These are phyloP conservation scores for Lasiurus borealis DNA, from an alignment of 2,113 vertebrate genomes.

Conservation along the genomic window DNA sequence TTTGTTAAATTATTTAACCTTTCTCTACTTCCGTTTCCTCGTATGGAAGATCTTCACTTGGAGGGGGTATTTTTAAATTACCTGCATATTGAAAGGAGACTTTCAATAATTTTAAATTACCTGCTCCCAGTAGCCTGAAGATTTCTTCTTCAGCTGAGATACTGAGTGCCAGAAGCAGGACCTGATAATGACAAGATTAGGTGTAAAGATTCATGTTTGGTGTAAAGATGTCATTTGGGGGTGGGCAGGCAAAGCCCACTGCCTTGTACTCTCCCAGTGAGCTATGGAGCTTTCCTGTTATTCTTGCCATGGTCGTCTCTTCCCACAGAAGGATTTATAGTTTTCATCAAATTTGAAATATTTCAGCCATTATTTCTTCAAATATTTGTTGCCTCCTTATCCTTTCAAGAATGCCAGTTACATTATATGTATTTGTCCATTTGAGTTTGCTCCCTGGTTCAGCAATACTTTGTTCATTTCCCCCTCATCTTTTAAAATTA, in stretches of 20 bases:
- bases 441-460: background rate
- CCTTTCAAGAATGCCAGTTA: background rate
- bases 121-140: conserved; percentile 94
- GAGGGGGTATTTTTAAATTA: conserved; percentile 93
- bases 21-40: background rate
- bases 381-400: background rate
- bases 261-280: conserved; percentile 93
- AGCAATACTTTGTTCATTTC: conserved; percentile 4
- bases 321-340: background rate
- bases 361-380: background rate
- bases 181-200: conserved; percentile 94
- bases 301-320: background rate
- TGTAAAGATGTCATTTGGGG: conserved; percentile 87
- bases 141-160: conserved; percentile 96
- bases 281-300: background rate
- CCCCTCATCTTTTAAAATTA: background rate
- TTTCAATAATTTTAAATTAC: conserved; percentile 88
- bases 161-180: conserved; percentile 96
- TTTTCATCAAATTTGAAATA: conserved; percentile 16
- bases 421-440: background rate
- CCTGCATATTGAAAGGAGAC: conserved; percentile 80
- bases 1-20: background rate
- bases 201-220: conserved; percentile 95
- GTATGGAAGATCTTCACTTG: conserved; percentile 93
- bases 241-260: conserved; percentile 92